Evolutionary conservation across 2,797 vertebrate genomes (phyloP).

Genomic region (Bovichtus diacanthus): DNA sequence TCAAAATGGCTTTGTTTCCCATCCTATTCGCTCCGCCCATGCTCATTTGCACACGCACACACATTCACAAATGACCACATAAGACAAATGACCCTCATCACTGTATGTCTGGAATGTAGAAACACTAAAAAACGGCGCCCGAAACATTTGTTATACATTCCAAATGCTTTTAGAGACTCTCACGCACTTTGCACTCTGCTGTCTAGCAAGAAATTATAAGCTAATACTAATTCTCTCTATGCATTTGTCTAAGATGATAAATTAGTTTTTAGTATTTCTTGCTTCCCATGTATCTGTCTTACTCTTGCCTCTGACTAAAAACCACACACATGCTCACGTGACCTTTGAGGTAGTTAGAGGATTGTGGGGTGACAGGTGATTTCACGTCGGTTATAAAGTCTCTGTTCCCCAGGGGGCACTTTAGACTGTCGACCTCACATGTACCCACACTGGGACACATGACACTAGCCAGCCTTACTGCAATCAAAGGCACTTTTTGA

Average conservation of each 20-base stretch:
- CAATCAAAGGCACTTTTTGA: constrained; percentile 70
- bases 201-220: constrained; percentile 30
- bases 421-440: constrained; percentile 39
- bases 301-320: constrained; percentile 31
- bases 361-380: constrained; percentile 61
- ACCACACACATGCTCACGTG: constrained; percentile 40
- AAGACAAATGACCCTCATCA: constrained; percentile 79
- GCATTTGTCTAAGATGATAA: constrained; percentile 46
- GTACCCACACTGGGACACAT: constrained; percentile 14
- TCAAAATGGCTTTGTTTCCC: constrained; percentile 61
- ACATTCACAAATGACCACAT: constrained; percentile 61
- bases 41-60: constrained; percentile 33
- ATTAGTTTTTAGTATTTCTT: constrained; percentile 43
- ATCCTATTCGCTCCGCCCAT: constrained; percentile 26
- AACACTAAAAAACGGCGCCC: constrained; percentile 54
- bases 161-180: constrained; percentile 48
- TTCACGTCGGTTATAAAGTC: constrained; percentile 48
- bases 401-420: constrained; percentile 48
- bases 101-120: constrained; percentile 74
- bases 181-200: constrained; percentile 37
- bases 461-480: constrained; percentile 43
- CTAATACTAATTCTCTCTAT: constrained; percentile 38
- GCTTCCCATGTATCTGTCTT: constrained; percentile 33
- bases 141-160: constrained; percentile 65
- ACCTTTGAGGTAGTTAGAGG: constrained; percentile 49